Evolutionary conservation across 2,113 vertebrate species (phyloP).

Genomic region (Hyperoodon ampullatus): DNA sequence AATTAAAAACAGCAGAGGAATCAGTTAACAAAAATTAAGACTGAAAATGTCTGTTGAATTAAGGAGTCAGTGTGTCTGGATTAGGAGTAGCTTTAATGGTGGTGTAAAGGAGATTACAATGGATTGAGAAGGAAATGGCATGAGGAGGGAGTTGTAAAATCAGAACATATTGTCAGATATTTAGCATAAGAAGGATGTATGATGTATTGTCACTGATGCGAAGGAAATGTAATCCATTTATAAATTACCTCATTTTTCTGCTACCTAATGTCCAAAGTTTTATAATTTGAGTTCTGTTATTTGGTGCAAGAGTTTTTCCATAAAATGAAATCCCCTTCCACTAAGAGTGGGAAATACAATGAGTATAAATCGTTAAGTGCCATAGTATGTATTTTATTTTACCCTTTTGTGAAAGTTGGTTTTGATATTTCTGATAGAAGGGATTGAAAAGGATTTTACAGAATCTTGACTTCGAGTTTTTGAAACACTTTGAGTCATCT

Average conservation of each 20-base stretch:
- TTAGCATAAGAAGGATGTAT: neutral
- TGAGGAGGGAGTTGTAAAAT: neutral
- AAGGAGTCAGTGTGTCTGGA: neutral
- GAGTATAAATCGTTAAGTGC: neutral
- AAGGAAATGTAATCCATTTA: neutral
- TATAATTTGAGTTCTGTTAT: neutral
- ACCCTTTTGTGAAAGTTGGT: neutral
- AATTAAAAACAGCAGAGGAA: neutral
- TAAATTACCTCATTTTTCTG: neutral
- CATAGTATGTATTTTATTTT: neutral
- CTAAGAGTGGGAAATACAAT: neutral
- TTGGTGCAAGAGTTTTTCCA: neutral
- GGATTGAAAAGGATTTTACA: neutral
- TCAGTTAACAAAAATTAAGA: neutral
- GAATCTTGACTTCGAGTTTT: neutral
- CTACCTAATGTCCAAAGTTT: neutral
- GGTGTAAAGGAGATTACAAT: neutral
- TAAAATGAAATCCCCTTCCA: neutral
- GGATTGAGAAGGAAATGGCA: neutral
- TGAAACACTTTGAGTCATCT: neutral
- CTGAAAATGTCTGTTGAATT: neutral
- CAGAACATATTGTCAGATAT: neutral
- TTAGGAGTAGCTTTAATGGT: neutral
- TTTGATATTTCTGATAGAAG: conserved; percentile 24
- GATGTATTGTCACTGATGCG: neutral